These are phyloP conservation scores for Pholis gunnellus DNA, from an alignment of 2,113 vertebrate species.

Conservation along the genomic window DNA sequence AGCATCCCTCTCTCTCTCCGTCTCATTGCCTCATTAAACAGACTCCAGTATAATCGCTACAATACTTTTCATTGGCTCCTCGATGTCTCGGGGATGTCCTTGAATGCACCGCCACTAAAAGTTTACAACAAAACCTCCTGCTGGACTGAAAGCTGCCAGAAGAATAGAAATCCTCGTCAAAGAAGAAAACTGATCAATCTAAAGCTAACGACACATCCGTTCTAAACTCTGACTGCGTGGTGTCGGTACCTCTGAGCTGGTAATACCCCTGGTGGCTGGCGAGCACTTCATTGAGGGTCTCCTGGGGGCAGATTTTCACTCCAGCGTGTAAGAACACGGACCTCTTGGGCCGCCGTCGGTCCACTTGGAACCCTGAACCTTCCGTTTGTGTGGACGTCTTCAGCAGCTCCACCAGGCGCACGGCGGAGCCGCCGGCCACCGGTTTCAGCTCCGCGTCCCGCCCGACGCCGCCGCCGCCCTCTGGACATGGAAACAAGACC, in stretches of 20 bases:
- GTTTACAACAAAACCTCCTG: not conserved
- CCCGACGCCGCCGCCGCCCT: constrained; percentile 65
- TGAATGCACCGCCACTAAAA: not conserved
- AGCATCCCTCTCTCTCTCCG: too few species aligned
- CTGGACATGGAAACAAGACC: constrained; percentile 49
- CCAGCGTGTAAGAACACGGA: constrained; percentile 87
- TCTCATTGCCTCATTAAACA: too few species aligned
- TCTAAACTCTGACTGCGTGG: not conserved
- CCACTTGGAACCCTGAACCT: constrained; percentile 64
- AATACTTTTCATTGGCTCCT: not conserved
- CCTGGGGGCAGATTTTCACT: constrained; percentile 91
- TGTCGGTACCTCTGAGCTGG: constrained; percentile 88
- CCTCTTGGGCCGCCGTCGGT: constrained; percentile 85
- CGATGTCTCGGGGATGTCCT: not conserved
- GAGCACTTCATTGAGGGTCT: constrained; percentile 89
- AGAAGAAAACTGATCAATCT: too few species aligned
- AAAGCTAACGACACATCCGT: too few species aligned
- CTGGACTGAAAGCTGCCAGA: not conserved
- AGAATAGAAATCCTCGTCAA: not conserved
- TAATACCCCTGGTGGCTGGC: constrained; percentile 92
- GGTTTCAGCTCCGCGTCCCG: constrained; percentile 67
- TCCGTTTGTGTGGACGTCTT: constrained; percentile 67
- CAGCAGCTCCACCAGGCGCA: constrained; percentile 74
- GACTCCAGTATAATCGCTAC: too few species aligned
- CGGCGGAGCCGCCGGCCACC: constrained; percentile 58